Conservation (phyloP, 1,140 invertebrate genomes). For the Sitophilus oryzae region DNA sequence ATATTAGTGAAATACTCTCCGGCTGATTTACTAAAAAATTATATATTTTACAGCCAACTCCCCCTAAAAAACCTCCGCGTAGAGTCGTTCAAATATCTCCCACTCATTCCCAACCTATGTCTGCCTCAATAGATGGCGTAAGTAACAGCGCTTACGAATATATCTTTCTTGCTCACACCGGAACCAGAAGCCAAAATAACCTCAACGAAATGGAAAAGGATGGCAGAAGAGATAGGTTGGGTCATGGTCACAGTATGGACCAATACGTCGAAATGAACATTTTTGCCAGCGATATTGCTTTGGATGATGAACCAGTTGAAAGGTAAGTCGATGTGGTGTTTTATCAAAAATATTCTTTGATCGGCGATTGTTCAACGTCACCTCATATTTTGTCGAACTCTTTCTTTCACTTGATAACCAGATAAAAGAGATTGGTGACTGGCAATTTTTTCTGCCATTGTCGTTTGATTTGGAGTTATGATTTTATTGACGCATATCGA, state of each 20-base stretch:
- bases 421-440: too few relatives aligned
- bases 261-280: constrained; percentile 71
- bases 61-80: constrained; percentile 81
- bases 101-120: constrained; percentile 57
- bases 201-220: constrained; percentile 53
- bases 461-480: too few relatives aligned
- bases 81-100: constrained; percentile 80
- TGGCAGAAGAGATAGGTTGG: constrained; percentile 50
- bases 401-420: too few relatives aligned
- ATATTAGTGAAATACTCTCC: background rate
- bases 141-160: constrained; percentile 55
- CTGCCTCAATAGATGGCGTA: constrained; percentile 51
- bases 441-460: too few relatives aligned
- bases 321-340: constrained; percentile 1
- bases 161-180: constrained; percentile 53
- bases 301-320: constrained; percentile 42
- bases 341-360: background rate
- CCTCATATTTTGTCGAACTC: too few relatives aligned
- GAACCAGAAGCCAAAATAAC: constrained; percentile 57
- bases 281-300: constrained; percentile 45
- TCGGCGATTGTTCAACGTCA: too few relatives aligned
- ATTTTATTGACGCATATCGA: too few relatives aligned
- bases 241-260: constrained; percentile 65
- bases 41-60: constrained; percentile 55
- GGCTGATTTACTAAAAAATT: background rate